Evolutionary conservation across 2,888 invertebrate genomes (phyloP), one percentile per base, ranked within the genome.

Genomic region (Pilophorus perplexus): DNA sequence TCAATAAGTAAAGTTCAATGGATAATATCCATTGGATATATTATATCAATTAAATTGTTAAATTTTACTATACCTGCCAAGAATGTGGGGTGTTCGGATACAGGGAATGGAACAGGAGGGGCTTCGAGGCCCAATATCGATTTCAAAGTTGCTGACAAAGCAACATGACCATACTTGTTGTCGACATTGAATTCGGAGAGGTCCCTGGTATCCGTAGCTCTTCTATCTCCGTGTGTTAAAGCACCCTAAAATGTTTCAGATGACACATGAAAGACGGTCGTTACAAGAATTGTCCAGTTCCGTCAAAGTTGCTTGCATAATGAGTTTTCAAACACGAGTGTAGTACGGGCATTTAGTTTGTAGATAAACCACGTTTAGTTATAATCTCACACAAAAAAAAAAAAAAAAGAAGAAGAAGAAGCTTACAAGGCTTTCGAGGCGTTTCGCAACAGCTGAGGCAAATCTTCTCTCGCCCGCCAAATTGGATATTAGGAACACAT

Each of bases 161-260:
- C 98, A 50, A 89, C 82, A 40, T 96, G 84, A n/a, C 99, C 98
- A 76, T 92, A 95, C 78, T 96, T 97, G 78, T 95, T 99, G 78
- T 99, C 99, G 74, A 99, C 94, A 76, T 99, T 99, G 79, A 99
- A 99, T 78, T 94, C 90, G 70, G 93, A 93, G 64, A 99, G 84
- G 81, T 99, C 99, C 67, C 99, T 80, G 0, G 94, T 89, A 80
- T 99, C 98, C 0, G 98, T 97, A 40, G 99, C 99, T 64, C 99
- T 83, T 42, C 99, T 83, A 82, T 99, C 99, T 40, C 99, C 99
- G 78, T 99, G 99, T 0, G 99, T 99, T 68, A 99, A 80, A 1
- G 99, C 99, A 8, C 99, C 99, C 80, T 81, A 28, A 12, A 1
- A 48, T 22, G 2, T n/a, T 4, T 22, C 6, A 6, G 12, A 8